Conservation (phyloP, 2,888 invertebrate genomes). For the Perithous albicinctus region DNA sequence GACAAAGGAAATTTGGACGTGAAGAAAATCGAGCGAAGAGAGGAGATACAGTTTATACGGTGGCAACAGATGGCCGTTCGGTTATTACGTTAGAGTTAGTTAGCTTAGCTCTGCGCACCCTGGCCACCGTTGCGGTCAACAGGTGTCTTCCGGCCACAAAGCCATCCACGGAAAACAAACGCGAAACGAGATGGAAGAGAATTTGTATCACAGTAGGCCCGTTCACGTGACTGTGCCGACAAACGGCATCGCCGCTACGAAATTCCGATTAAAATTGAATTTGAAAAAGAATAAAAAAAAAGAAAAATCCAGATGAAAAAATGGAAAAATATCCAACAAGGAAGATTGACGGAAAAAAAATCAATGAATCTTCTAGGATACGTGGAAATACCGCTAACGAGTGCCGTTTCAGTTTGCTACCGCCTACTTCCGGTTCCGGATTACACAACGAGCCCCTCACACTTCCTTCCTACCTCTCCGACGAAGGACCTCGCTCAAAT, state of each 20-base stretch:
- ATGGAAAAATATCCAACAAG: not conserved
- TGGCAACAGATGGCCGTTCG: slow-evolving; percentile 78
- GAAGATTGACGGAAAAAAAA: not conserved
- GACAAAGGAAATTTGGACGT: not conserved
- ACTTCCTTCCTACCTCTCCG: no score
- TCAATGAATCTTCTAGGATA: slow-evolving; percentile 1
- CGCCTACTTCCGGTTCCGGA: slow-evolving; percentile 51
- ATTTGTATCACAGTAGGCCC: slow-evolving; percentile 24
- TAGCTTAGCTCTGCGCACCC: slow-evolving; percentile 65
- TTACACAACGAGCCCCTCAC: no score
- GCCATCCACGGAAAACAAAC: slow-evolving; percentile 50
- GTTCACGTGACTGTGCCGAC: not conserved
- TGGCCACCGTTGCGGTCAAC: slow-evolving; percentile 76
- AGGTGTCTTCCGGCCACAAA: slow-evolving; percentile 80
- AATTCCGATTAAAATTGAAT: slow-evolving; percentile 22
- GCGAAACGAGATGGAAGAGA: slow-evolving; percentile 40
- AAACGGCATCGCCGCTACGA: not conserved
- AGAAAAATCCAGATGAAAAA: not conserved
- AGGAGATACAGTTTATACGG: slow-evolving; percentile 21
- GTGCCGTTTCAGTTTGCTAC: slow-evolving; percentile 32
- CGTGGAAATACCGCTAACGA: slow-evolving; percentile 13
- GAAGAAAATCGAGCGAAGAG: slow-evolving; percentile 6
- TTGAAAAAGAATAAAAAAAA: not conserved
- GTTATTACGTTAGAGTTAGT: slow-evolving; percentile 76
- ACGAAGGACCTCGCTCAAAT: no score